Conservation (phyloP, 2,888 invertebrate genomes). For the Euzophera pinguis region DNA sequence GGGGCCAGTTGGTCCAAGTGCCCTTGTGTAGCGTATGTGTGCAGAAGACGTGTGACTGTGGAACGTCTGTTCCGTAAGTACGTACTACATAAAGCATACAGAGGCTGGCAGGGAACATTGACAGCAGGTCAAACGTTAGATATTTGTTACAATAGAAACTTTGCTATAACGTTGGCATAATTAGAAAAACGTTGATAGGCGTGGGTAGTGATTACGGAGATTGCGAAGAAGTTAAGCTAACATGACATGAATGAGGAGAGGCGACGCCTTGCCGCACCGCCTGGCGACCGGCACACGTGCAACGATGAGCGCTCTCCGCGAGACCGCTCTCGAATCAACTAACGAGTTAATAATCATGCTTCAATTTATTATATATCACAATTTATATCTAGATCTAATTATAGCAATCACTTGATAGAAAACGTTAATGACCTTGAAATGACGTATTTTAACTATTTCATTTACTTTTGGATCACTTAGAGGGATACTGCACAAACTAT, state of each 20-base stretch:
- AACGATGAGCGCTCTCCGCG: conserved; percentile 38
- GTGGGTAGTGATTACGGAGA: conserved; percentile 47
- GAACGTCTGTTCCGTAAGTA: conserved; percentile 72
- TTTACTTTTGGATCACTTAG: too few species aligned
- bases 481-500: too few species aligned
- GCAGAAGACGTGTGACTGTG: conserved; percentile 72
- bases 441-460: too few species aligned
- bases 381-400: too few species aligned
- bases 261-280: conserved; percentile 57
- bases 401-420: too few species aligned
- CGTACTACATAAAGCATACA: conserved; percentile 46
- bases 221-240: conserved; percentile 51
- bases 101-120: conserved; percentile 39
- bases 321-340: conserved; percentile 47
- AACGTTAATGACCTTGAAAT: too few species aligned
- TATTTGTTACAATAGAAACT: conserved; percentile 14
- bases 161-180: conserved; percentile 21
- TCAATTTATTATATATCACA: conserved; percentile 37
- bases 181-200: conserved; percentile 33
- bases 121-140: conserved; percentile 33
- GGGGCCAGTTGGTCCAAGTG: conserved; percentile 68
- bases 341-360: conserved; percentile 49
- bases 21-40: conserved; percentile 69
- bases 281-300: conserved; percentile 62
- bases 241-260: conserved; percentile 66